Evolutionary conservation across 2,113 vertebrate species (phyloP), one percentile per base, ranked within the genome.

Genomic region (Colistium nudipinnis): DNA sequence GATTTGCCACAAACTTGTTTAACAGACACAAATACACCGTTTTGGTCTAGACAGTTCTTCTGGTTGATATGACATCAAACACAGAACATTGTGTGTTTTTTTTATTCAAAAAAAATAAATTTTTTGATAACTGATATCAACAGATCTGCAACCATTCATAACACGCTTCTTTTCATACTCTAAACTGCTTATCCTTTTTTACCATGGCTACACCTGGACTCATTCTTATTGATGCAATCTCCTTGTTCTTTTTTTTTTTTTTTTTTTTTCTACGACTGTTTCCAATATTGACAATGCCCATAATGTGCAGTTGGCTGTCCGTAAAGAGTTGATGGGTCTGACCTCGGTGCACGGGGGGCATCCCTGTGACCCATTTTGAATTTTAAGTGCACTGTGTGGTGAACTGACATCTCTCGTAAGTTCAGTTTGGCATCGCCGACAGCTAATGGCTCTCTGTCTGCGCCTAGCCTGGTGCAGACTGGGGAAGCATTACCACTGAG

Each of bases 381-480:
- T 56, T 47, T 52, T 68, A 78, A 84, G 82, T 84, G 78, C 78
- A 61, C n/a, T 12, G 55, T 56, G 61, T 25, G 52, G 68, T 47
- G 7, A 63, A 27, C 66, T 73, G 62, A 63, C 64, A 79, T 74
- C 52, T 53, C 71, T 77, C 67, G 64, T 84, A 52, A 80, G 77
- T 82, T 88, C 70, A 72, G 70, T 74, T 79, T 71, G 71, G 78
- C 78, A 60, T 76, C 28, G 56, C 75, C 47, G 53, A 74, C 62
- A 64, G 84, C 84, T 89, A 87, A 91, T 89, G 82, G 87, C 77
- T 78, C 49, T 73, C 27, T 59, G 78, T 89, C 83, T 89, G 79
- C 77, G 62, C 55, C 14, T 7, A 70, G 38, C 62, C 67, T 19
- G 55, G 52, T 35, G 1, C 55, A 75, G 77, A 70, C 78, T 52